Evolutionary conservation across 2,797 vertebrate genomes (phyloP).

Genomic region (Bucorvus abyssinicus): DNA sequence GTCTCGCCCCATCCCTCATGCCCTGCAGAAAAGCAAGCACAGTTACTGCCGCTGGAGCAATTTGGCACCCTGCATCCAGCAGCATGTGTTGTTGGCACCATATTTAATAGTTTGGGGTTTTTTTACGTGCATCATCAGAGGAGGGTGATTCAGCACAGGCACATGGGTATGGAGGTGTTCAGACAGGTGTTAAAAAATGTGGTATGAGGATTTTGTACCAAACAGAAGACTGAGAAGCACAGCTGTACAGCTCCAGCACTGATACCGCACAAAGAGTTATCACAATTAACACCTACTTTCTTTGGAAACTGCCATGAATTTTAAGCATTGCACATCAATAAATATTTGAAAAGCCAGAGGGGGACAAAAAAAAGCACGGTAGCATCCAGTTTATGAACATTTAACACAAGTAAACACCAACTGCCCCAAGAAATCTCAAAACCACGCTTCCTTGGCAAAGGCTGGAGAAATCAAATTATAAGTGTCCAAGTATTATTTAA

Average conservation of each 20-base stretch:
- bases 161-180: background rate
- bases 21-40: background rate
- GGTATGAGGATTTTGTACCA: background rate
- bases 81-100: background rate
- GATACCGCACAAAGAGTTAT: background rate
- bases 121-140: background rate
- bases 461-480: background rate
- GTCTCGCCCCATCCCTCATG: background rate
- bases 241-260: background rate
- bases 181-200: background rate
- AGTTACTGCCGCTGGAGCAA: background rate
- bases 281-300: background rate
- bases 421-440: background rate
- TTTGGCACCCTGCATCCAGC: background rate
- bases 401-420: background rate
- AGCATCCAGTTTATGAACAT: background rate
- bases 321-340: background rate
- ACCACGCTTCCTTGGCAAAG: background rate
- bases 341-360: background rate
- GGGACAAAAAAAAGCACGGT: background rate
- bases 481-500: slow-evolving; percentile 27
- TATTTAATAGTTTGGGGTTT: background rate
- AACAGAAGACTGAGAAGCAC: background rate
- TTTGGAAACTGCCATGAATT: background rate
- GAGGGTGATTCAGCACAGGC: slow-evolving; percentile 8